phyloP scores from a whole-genome alignment of 2,113 vertebrate genomes.

The Otus sunia region DNA sequence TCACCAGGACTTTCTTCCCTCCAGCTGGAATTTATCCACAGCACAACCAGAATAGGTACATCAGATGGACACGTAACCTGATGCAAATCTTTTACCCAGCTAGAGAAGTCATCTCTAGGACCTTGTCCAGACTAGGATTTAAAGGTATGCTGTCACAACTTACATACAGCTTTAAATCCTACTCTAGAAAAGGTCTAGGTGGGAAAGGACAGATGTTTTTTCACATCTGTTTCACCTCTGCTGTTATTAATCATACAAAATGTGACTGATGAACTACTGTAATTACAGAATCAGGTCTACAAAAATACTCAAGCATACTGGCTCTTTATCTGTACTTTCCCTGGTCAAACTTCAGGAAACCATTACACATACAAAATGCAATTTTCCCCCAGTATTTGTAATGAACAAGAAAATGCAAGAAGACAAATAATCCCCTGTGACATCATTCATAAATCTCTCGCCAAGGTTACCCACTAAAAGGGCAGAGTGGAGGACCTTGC shows the following conservation, averaged over 20 bases:
- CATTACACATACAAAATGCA: background rate
- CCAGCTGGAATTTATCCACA: background rate
- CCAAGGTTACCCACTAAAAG: background rate
- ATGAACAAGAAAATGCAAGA: background rate
- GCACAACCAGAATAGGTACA: background rate
- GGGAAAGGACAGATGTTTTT: background rate
- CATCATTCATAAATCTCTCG: background rate
- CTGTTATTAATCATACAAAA: background rate
- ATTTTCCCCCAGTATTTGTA: background rate
- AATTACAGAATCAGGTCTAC: background rate
- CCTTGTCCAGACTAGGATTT: background rate
- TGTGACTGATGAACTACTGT: background rate
- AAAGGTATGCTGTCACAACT: background rate
- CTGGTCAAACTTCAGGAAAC: background rate
- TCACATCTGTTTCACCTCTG: background rate
- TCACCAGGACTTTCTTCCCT: background rate
- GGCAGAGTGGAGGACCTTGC: background rate
- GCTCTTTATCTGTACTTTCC: background rate
- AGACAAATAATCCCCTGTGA: background rate
- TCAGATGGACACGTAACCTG: background rate
- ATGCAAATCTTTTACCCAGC: background rate
- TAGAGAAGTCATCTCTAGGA: background rate
- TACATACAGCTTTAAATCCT: constrained; percentile 10
- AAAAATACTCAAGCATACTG: background rate
- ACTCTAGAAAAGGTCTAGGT: background rate